Evolutionary conservation across 1,140 invertebrate genomes (phyloP).

Genomic region (Drosophila jambulina): DNA sequence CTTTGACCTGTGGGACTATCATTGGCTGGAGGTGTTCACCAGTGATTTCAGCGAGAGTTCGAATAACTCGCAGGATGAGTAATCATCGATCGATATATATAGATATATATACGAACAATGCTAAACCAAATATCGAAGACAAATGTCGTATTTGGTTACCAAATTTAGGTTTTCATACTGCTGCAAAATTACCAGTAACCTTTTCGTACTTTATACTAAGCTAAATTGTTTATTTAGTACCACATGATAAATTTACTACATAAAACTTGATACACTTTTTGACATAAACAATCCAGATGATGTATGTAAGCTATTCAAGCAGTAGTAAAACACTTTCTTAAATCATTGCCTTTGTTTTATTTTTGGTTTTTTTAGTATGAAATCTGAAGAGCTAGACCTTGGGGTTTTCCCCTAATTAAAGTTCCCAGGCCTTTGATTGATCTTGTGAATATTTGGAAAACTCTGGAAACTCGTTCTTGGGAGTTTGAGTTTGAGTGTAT

Average conservation of each 20-base stretch:
- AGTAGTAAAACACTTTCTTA: no score
- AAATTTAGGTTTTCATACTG: slow-evolving; percentile 74
- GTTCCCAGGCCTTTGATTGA: not conserved
- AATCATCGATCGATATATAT: slow-evolving; percentile 85
- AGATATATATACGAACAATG: not conserved
- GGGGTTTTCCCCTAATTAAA: not conserved
- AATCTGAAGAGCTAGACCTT: not conserved
- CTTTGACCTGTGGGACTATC: slow-evolving; percentile 90
- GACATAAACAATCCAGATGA: no score
- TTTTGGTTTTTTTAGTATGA: no score
- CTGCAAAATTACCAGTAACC: slow-evolving; percentile 73
- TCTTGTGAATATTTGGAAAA: slow-evolving; percentile 11
- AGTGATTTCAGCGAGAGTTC: slow-evolving; percentile 87
- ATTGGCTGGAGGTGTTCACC: slow-evolving; percentile 86
- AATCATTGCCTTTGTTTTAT: not conserved
- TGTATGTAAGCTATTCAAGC: no score
- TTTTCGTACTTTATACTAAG: slow-evolving; percentile 60
- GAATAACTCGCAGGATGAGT: slow-evolving; percentile 74
- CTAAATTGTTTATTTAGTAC: slow-evolving; percentile 48
- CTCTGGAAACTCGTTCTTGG: not conserved
- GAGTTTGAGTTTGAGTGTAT: not conserved
- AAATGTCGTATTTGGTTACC: slow-evolving; percentile 61
- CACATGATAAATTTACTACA: slow-evolving; percentile 37
- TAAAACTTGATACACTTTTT: slow-evolving; percentile 22
- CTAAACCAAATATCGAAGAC: no score